Percentiles rank a stretch among this genome's conserved stretches.
phyloP scores from a whole-genome alignment of 2,113 vertebrate species.

The Saguinus midas region DNA sequence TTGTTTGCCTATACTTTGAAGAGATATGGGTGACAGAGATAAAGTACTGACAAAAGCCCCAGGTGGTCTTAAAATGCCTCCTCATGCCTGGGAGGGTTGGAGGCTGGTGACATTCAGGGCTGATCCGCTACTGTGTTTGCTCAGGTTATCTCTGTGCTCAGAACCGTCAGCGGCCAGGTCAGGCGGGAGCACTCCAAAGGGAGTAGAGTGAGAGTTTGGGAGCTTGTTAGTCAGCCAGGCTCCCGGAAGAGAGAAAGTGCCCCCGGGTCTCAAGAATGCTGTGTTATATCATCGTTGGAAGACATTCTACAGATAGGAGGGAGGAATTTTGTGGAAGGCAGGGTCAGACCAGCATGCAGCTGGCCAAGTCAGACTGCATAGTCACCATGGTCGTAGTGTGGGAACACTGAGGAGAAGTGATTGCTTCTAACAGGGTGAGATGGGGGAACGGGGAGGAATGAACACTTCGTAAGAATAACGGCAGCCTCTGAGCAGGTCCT shows the following conservation, averaged over 20 bases:
- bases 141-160: slow-evolving; percentile 42
- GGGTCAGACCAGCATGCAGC: background rate
- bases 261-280: background rate
- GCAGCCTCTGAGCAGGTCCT: background rate
- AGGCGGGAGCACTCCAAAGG: background rate
- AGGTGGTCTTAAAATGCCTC: slow-evolving; percentile 53
- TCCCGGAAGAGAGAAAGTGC: background rate
- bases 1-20: slow-evolving; percentile 53
- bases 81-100: background rate
- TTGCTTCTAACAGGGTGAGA: background rate
- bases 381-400: accelerated
- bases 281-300: background rate
- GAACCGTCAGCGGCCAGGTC: background rate
- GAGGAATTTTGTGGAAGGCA: no score
- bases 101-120: background rate
- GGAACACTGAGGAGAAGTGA: background rate
- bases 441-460: background rate
- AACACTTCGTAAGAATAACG: background rate
- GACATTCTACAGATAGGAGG: background rate
- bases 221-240: background rate
- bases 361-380: background rate
- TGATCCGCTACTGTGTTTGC: slow-evolving; percentile 55
- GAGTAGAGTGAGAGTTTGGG: background rate
- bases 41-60: slow-evolving; percentile 46
- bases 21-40: slow-evolving; percentile 70